These are phyloP conservation scores for Drosophila biarmipes DNA, from an alignment of 1,140 invertebrate genomes.

Conservation along the genomic window DNA sequence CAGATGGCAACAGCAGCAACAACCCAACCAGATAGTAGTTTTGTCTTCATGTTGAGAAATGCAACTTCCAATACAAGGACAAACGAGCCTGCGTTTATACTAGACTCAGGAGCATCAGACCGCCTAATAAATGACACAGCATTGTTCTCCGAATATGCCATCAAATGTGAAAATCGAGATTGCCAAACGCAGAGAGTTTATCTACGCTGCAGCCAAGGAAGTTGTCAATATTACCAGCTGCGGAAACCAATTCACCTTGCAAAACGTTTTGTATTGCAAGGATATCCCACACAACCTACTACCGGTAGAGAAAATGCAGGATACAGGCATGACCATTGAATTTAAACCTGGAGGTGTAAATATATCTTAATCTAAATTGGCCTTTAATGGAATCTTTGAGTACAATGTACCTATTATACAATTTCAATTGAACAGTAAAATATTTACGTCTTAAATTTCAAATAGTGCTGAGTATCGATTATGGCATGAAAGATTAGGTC, in stretches of 20 bases:
- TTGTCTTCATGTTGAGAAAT: slow-evolving; percentile 11
- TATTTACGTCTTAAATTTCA: slow-evolving; percentile 8
- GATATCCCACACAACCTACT: slow-evolving; percentile 38
- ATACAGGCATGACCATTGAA: too few relatives aligned
- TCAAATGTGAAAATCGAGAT: slow-evolving; percentile 5
- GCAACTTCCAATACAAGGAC: slow-evolving; percentile 4
- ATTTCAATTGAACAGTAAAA: slow-evolving; percentile 7
- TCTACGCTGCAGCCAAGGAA: slow-evolving; percentile 29
- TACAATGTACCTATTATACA: slow-evolving; percentile 38
- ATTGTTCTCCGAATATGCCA: slow-evolving; percentile 50
- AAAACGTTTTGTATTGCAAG: slow-evolving; percentile 27
- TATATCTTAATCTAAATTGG: not conserved
- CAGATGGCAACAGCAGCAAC: slow-evolving; percentile 14
- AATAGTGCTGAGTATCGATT: too few relatives aligned
- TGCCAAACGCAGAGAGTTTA: slow-evolving; percentile 32
- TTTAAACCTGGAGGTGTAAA: too few relatives aligned
- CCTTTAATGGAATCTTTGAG: slow-evolving; percentile 43
- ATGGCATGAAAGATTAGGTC: too few relatives aligned
- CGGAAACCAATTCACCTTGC: slow-evolving; percentile 20
- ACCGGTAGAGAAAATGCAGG: slow-evolving; percentile 37
- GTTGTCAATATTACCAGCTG: slow-evolving; percentile 17
- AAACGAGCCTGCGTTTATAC: slow-evolving; percentile 53
- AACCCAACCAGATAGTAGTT: too few relatives aligned
- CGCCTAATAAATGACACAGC: slow-evolving; percentile 71
- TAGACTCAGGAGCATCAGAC: slow-evolving; percentile 79